Evolutionary conservation across 2,797 vertebrate genomes (phyloP).

Genomic region (Chromobotia macracanthus): DNA sequence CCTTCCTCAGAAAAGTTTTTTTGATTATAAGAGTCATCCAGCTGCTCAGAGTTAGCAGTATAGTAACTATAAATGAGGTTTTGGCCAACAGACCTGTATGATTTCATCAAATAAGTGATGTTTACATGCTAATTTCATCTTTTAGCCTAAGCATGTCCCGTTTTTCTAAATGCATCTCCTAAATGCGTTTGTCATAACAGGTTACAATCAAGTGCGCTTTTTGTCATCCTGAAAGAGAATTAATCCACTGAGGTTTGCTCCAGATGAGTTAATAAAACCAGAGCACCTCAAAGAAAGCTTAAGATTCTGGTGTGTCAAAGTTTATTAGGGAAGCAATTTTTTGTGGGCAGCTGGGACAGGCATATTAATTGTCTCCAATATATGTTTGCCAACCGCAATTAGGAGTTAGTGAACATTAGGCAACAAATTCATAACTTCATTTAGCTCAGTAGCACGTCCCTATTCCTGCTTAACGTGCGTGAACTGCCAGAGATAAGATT

Average conservation of each 20-base stretch:
- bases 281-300: conserved; percentile 50
- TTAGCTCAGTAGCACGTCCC: background rate
- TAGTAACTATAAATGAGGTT: conserved; percentile 33
- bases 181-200: conserved; percentile 13
- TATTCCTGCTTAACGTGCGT: background rate
- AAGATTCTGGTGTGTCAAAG: conserved; percentile 60
- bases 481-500: background rate
- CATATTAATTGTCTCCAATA: conserved; percentile 56
- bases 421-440: conserved; percentile 22
- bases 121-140: conserved; percentile 11
- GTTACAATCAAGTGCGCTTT: conserved; percentile 36
- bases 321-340: conserved; percentile 65
- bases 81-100: conserved; percentile 50
- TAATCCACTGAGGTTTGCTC: conserved; percentile 51
- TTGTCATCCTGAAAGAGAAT: conserved; percentile 49
- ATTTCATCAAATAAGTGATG: conserved; percentile 46
- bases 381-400: conserved; percentile 52
- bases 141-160: conserved; percentile 21
- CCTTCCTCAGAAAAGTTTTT: background rate
- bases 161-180: conserved; percentile 2
- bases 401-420: conserved; percentile 29
- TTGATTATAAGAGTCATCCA: conserved; percentile 6
- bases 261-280: conserved; percentile 66
- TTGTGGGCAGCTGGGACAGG: conserved; percentile 33
- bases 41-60: conserved; percentile 26